Base-by-base conservation (phyloP, 1,140 invertebrate genomes). In the Drosophila nigrodunni region DNA sequence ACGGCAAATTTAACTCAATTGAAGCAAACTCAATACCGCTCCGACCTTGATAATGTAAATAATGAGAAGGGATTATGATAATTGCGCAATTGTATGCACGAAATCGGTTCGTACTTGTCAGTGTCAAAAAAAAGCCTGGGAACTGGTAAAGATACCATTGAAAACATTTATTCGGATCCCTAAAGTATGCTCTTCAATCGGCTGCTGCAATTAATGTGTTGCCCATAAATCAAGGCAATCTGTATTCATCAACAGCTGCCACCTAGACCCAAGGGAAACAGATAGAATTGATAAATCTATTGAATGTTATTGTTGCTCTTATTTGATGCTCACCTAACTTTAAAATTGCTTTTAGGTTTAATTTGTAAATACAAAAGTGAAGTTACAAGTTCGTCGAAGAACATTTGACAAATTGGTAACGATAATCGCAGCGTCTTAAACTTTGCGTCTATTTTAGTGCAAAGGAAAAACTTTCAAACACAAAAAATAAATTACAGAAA, bases 31-130 rank as follows among this genome's bases (percentile, higher is more conserved):
- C 25, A 30, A 0, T 30, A 2, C 25, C 25, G 25, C 25, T 30
- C 25, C 6, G 25, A 30, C 25, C 25, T 30, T 30, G 25, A 6
- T 30, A 1, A 30, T 30, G 25, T 30, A 30, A 30, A 30, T 30
- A 30, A 30, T 30, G 25, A 30, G 25, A 30, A 35, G 13, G 15
- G 47, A 87, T 88, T 76, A 88, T 43, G 60, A 80, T 73, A 80
- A 73, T 87, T 88, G 80, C 80, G 73, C 74, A 82, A 88, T 81
- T 78, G 76, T 73, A 78, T 72, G 64, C 75, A 65, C 64, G 54
- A 59, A 72, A 75, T 78, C 68, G 25, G 41, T 46, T 73, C 46
- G 77, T 68, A 82, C 80, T 77, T 88, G 74, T 88, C 83, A 74
- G 73, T 71, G 65, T 80, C 85, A 75, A 82, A 79, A 71, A 68